These are phyloP conservation scores for Torymus texanus DNA, from an alignment of 2,888 invertebrate genomes.

Conservation along the genomic window DNA sequence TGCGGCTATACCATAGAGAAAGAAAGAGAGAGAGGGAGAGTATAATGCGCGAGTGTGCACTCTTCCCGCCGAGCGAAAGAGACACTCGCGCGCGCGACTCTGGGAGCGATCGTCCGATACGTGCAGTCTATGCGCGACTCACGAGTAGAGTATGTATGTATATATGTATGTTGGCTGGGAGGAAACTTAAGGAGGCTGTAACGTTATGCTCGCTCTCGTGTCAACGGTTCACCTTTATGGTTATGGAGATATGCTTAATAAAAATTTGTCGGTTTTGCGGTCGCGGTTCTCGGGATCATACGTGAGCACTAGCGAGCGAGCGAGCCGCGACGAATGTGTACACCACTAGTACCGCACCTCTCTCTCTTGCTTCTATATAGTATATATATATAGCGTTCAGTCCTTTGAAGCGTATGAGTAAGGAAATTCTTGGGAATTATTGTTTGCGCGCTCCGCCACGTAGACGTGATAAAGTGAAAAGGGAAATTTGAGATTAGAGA, in stretches of 20 bases:
- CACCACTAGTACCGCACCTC: too few species aligned
- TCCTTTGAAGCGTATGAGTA: too few species aligned
- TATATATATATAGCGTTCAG: neutral
- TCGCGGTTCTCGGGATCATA: neutral
- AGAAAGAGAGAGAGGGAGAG: too few species aligned
- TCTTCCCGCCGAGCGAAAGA: too few species aligned
- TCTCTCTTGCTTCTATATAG: too few species aligned
- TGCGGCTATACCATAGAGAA: too few species aligned
- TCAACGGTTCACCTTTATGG: slow-evolving; percentile 36
- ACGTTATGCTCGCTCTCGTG: slow-evolving; percentile 29
- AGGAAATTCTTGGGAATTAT: too few species aligned
- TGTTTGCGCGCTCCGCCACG: too few species aligned
- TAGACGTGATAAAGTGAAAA: too few species aligned
- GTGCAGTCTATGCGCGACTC: slow-evolving; percentile 8
- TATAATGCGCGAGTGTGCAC: too few species aligned
- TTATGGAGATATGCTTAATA: slow-evolving; percentile 33
- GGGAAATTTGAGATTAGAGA: too few species aligned
- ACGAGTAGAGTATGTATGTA: neutral
- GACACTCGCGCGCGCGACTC: neutral
- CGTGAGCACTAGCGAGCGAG: neutral
- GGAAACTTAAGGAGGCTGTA: slow-evolving; percentile 41
- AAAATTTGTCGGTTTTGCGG: slow-evolving; percentile 46
- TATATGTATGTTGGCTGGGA: neutral
- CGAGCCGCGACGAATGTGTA: neutral
- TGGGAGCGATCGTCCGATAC: slow-evolving; percentile 32